Conservation (phyloP, 1,140 invertebrate genomes). For the Anoplophora glabripennis region DNA sequence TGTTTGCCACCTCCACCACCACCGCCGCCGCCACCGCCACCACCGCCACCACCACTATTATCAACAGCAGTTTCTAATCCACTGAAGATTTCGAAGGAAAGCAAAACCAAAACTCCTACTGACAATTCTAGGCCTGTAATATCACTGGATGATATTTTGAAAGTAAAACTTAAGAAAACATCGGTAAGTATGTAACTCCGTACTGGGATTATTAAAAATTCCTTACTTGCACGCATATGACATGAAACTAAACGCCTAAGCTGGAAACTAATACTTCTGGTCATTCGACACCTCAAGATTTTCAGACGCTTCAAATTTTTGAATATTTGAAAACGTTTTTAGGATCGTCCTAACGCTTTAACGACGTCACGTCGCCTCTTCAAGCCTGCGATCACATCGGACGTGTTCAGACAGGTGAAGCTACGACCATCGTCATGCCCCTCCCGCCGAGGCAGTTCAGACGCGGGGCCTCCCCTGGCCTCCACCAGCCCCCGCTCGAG, state of each 20-base stretch:
- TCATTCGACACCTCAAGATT: too few species aligned
- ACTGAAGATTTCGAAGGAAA: constrained; percentile 1
- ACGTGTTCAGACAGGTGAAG: constrained; percentile 38
- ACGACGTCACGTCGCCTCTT: constrained; percentile 5
- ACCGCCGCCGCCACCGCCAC: constrained; percentile 1
- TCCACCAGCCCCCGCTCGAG: constrained; percentile 33
- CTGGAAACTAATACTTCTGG: too few species aligned
- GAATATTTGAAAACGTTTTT: constrained; percentile 7
- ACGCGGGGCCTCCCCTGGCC: constrained; percentile 7
- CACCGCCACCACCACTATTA: too few species aligned
- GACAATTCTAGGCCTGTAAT: constrained; percentile 34
- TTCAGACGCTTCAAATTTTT: too few species aligned
- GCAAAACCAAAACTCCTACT: not conserved
- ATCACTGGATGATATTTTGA: constrained; percentile 38
- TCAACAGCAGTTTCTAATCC: constrained; percentile 4
- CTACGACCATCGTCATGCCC: constrained; percentile 25
- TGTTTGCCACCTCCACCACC: constrained; percentile 29
- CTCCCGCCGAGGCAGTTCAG: not conserved
- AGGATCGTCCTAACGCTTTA: constrained; percentile 25
- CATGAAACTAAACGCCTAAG: too few species aligned
- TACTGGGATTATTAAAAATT: too few species aligned
- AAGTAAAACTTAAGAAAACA: constrained; percentile 39
- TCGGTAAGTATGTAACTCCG: constrained; percentile 25
- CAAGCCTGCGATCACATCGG: constrained; percentile 31
- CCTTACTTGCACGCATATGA: too few species aligned